Conservation (phyloP, 1,140 invertebrate species). For the Drosophila equinoxialis region DNA sequence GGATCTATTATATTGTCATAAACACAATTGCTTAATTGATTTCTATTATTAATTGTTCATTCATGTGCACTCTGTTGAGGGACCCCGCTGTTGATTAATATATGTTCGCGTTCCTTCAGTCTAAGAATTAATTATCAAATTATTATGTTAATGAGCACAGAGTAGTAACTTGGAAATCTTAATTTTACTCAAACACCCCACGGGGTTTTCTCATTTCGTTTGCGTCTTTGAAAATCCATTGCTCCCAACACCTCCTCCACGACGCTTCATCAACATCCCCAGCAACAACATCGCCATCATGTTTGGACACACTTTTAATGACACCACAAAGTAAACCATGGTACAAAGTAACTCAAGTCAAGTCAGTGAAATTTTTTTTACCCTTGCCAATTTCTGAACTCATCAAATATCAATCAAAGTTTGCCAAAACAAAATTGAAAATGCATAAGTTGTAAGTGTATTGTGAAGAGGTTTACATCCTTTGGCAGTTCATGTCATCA, state of each 20-base stretch:
- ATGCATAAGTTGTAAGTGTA: not conserved
- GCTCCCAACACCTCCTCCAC: not conserved
- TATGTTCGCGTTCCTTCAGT: constrained; percentile 15
- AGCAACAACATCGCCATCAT: not conserved
- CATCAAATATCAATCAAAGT: not conserved
- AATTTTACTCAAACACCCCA: not conserved
- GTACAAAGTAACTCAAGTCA: not conserved
- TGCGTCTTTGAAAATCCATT: not conserved
- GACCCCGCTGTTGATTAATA: constrained; percentile 23
- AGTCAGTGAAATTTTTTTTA: not conserved
- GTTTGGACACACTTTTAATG: constrained; percentile 10
- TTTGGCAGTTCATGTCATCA: too few species aligned
- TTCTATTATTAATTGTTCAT: constrained; percentile 2
- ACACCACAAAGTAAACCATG: constrained; percentile 6
- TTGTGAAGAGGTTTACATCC: not conserved
- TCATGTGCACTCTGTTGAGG: not conserved
- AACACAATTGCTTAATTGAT: constrained; percentile 1
- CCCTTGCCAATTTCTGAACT: not conserved
- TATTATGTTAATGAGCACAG: constrained; percentile 12
- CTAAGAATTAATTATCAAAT: constrained; percentile 13
- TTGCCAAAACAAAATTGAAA: too few species aligned
- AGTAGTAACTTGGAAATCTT: constrained; percentile 11
- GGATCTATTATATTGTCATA: not conserved
- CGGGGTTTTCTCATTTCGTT: not conserved
- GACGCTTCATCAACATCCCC: not conserved